A percentile compares a stretch with the other conserved stretches of the same genome.
Evolutionary conservation across 2,113 vertebrate genomes (phyloP).

Genomic region (Colinus virginianus): DNA sequence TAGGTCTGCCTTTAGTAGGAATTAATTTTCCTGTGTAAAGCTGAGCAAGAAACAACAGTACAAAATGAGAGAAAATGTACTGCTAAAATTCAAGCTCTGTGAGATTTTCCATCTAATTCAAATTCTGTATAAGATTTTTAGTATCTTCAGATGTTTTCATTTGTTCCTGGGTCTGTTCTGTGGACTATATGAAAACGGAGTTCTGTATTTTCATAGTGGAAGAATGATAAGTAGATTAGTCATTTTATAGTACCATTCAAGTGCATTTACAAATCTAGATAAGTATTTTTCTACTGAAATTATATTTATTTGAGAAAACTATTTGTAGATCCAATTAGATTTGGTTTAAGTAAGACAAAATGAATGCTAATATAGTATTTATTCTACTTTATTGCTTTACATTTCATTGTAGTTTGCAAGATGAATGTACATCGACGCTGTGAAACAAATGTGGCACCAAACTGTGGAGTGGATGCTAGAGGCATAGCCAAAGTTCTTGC

Average conservation of each 20-base stretch:
- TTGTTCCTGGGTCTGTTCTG: not conserved
- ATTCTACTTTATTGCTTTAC: not conserved
- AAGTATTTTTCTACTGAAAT: not conserved
- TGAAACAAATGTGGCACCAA: constrained; percentile 96
- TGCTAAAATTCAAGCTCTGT: not conserved
- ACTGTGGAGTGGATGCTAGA: constrained; percentile 96
- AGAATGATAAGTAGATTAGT: not conserved
- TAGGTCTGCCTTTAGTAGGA: not conserved
- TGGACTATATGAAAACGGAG: not conserved
- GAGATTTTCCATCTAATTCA: not conserved
- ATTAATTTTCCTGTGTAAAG: not conserved
- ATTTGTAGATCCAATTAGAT: not conserved
- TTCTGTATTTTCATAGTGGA: not conserved
- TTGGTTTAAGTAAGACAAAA: not conserved
- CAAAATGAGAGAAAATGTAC: not conserved
- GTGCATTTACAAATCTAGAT: not conserved
- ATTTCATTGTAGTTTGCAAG: constrained; percentile 90
- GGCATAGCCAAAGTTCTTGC: constrained; percentile 97
- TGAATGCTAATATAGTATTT: not conserved
- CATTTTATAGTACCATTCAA: not conserved
- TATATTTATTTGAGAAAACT: not conserved
- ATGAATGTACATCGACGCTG: constrained; percentile 98
- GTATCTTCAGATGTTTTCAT: not conserved
- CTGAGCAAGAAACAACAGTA: not conserved
- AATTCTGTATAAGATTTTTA: not conserved